Percentiles rank a stretch among this genome's conserved stretches.
Evolutionary conservation across 2,888 invertebrate species (phyloP).

Genomic region (Geotrupes spiniger): DNA sequence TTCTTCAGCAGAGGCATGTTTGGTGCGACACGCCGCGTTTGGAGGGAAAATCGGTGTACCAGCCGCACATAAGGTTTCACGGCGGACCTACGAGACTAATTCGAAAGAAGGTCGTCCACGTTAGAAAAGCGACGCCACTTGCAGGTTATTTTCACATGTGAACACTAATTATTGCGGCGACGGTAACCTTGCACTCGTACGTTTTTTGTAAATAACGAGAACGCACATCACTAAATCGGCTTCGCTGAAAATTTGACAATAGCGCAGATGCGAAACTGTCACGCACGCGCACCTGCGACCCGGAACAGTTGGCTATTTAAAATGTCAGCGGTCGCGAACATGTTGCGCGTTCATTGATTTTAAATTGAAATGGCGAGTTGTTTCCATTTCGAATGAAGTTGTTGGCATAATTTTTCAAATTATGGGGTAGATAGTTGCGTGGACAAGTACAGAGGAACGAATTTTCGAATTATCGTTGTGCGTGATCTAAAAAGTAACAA

Average conservation of each 20-base stretch:
- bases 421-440: too few species aligned
- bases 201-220: conserved; percentile 16
- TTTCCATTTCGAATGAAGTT: too few species aligned
- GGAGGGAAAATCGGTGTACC: conserved; percentile 43
- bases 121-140: conserved; percentile 5
- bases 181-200: conserved; percentile 8
- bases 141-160: conserved; percentile 4
- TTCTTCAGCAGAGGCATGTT: conserved; percentile 81
- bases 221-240: conserved; percentile 20
- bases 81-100: conserved; percentile 1
- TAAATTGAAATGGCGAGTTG: not conserved
- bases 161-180: conserved; percentile 7
- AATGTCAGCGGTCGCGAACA: conserved; percentile 18
- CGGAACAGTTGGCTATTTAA: conserved; percentile 22
- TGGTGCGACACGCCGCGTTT: conserved; percentile 33
- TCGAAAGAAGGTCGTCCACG: not conserved
- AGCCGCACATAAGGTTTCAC: conserved; percentile 8
- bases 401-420: too few species aligned
- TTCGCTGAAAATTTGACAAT: conserved; percentile 20
- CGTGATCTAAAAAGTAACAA: too few species aligned
- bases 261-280: conserved; percentile 23
- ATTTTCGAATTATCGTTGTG: too few species aligned
- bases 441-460: too few species aligned
- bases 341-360: not conserved
- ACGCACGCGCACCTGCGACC: conserved; percentile 17